Base-by-base conservation (phyloP, 2,888 invertebrate species). In the Augiades crinisus region DNA sequence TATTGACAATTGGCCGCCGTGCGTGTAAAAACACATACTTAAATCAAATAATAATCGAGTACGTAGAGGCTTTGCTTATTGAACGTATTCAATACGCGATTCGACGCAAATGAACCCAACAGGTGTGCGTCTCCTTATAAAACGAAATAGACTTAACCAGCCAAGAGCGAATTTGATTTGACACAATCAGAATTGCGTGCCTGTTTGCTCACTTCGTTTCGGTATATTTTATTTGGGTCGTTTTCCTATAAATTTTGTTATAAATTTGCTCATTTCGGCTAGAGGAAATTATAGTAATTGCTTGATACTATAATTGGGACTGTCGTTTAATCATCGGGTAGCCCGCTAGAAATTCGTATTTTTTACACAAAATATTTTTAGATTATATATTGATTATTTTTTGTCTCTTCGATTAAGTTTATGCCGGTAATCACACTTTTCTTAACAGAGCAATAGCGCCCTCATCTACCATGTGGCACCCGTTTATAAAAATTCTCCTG, bases 21-120 rank as follows among this genome's bases (percentile, higher is more conserved):
- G 27, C 4, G 10, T 27, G n/a, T n/a, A n/a, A n/a, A 10, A 27
- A 27, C 10, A 27, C 27, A 27, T 27, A 10, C 27, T 27, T 27
- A 8, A 10, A 27, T n/a, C 27, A 27, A 6, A 8, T 24, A 27
- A 10, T 5, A 5, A 27, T 27, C 27, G n/a, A 27, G 10, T 8
- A 8, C 2, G 8, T 10, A 2, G 10, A 5, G 27, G 10, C 10
- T n/a, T 27, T 8, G n/a, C 24, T 30, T 53, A 30, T 45, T 54
- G 40, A 38, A 47, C 57, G 67, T 71, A 76, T 67, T 68, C 66
- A 62, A 68, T 71, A 68, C 64, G 63, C 63, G 61, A 62, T 58
- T 59, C 58, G 49, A 67, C 62, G 68, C 75, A 75, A 75, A 77
- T 74, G 71, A 67, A 66, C 67, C n/a, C 69, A 71, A 77, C 79